These are phyloP conservation scores for Himantopus leucocephalus DNA, from an alignment of 2,113 vertebrate genomes.

Conservation along the genomic window DNA sequence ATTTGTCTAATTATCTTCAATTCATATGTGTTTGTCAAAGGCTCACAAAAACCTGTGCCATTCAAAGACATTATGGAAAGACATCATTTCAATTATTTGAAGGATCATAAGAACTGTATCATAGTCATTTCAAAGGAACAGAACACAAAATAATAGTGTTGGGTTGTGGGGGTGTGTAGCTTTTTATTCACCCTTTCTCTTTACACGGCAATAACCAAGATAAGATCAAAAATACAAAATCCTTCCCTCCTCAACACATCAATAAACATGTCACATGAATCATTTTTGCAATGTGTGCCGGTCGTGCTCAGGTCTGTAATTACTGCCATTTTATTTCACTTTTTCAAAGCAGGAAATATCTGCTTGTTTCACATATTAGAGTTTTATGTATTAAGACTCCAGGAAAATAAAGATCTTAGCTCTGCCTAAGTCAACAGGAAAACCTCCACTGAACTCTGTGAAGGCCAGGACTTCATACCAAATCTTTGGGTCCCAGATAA, in stretches of 20 bases:
- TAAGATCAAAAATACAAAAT: background rate
- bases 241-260: background rate
- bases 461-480: background rate
- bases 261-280: background rate
- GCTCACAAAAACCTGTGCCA: background rate
- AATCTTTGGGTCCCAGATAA: background rate
- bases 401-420: background rate
- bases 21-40: background rate
- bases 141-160: background rate
- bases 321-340: background rate
- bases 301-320: background rate
- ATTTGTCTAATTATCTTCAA: conserved; percentile 31
- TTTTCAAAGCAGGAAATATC: background rate
- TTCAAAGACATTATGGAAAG: background rate
- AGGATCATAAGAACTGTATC: background rate
- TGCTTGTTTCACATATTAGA: background rate
- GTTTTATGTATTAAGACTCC: background rate
- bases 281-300: background rate
- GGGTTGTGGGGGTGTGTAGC: background rate
- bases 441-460: background rate
- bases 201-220: background rate
- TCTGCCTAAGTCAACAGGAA: background rate
- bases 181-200: background rate
- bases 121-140: conserved; percentile 32
- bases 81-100: background rate